phyloP scores from a whole-genome alignment of 2,888 invertebrate genomes.

The Parelbella ahira region DNA sequence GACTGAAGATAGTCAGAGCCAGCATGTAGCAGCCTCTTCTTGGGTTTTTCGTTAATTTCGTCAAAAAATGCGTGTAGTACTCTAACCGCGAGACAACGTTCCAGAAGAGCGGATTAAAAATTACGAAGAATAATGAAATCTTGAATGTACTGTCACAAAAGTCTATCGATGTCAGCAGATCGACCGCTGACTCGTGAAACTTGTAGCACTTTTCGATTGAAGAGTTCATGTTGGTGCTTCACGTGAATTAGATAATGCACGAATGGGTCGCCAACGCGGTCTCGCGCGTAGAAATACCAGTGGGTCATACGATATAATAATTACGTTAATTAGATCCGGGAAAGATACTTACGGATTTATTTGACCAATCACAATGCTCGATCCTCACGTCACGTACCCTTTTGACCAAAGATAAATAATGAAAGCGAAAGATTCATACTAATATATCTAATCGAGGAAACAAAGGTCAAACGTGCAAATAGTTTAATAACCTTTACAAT shows the following conservation, averaged over 20 bases:
- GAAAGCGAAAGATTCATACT: constrained; percentile 2
- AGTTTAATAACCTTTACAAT: too few species aligned
- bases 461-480: constrained; percentile 4
- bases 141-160: constrained; percentile 27
- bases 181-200: constrained; percentile 19
- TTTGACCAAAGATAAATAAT: constrained; percentile 7
- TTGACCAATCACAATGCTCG: constrained; percentile 14
- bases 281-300: constrained; percentile 11
- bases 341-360: constrained; percentile 1
- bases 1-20: constrained; percentile 24
- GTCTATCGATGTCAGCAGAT: constrained; percentile 22
- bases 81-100: constrained; percentile 27
- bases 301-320: constrained; percentile 9
- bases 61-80: constrained; percentile 29
- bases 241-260: neutral
- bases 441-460: constrained; percentile 7
- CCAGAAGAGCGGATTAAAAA: constrained; percentile 29
- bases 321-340: constrained; percentile 7
- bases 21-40: constrained; percentile 24
- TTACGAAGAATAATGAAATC: constrained; percentile 26
- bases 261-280: constrained; percentile 7
- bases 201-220: constrained; percentile 20
- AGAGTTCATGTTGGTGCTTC: constrained; percentile 8
- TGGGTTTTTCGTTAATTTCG: constrained; percentile 26
- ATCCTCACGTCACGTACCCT: neutral